These are phyloP conservation scores for Agrochola circellaris DNA, from an alignment of 2,888 invertebrate species.

Conservation along the genomic window DNA sequence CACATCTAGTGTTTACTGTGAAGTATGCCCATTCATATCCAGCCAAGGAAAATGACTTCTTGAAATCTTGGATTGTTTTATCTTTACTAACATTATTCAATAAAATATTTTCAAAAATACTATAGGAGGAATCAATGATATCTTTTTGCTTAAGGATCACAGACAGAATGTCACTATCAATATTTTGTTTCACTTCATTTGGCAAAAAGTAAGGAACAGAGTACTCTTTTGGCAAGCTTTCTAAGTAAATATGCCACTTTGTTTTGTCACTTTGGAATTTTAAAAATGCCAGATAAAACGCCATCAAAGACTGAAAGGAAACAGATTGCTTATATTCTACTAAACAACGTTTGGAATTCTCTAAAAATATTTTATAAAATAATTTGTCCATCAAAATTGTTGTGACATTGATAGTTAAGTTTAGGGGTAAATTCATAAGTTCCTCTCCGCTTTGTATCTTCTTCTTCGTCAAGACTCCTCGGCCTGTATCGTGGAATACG, in stretches of 20 bases:
- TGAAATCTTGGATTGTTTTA: constrained; percentile 83
- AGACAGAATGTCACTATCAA: constrained; percentile 91
- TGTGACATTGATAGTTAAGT: constrained; percentile 91
- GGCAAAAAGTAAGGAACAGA: constrained; percentile 93
- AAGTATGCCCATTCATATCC: constrained; percentile 95
- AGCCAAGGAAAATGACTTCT: constrained; percentile 84
- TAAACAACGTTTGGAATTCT: constrained; percentile 86
- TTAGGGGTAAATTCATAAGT: constrained; percentile 91
- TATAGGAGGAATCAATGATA: constrained; percentile 85
- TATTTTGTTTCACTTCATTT: constrained; percentile 86
- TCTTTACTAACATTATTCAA: constrained; percentile 75
- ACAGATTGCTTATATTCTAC: constrained; percentile 81
- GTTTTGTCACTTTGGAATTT: constrained; percentile 90
- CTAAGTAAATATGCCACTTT: constrained; percentile 92
- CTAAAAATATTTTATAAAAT: constrained; percentile 88
- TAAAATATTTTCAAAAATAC: constrained; percentile 87
- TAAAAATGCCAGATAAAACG: constrained; percentile 94
- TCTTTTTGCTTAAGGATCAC: constrained; percentile 88
- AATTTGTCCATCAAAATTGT: constrained; percentile 89
- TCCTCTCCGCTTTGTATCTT: constrained; percentile 90
- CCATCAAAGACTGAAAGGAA: constrained; percentile 93
- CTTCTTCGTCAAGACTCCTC: constrained; percentile 93
- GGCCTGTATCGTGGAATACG: constrained; percentile 92
- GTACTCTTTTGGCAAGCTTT: constrained; percentile 92
- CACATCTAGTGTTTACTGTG: constrained; percentile 96